These are phyloP conservation scores for Cabera pusaria DNA, from an alignment of 2,888 invertebrate species.

Conservation along the genomic window DNA sequence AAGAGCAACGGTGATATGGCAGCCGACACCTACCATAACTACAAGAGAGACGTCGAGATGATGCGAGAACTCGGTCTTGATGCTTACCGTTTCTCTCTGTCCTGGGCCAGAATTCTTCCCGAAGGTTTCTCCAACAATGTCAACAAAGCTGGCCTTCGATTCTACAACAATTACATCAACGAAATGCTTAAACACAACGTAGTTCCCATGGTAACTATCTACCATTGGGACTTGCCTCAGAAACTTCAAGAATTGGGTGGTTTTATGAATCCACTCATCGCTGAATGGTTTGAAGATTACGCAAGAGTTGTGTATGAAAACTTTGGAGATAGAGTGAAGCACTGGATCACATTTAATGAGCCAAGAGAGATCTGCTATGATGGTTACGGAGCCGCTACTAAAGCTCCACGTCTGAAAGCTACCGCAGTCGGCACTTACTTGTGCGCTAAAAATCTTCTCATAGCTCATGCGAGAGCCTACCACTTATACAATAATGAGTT, in stretches of 20 bases:
- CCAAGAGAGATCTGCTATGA: conserved; percentile 63
- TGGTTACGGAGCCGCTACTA: conserved; percentile 65
- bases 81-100: conserved; percentile 80
- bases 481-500: conserved; percentile 61
- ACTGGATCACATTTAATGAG: conserved; percentile 85
- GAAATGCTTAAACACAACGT: conserved; percentile 84
- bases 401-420: conserved; percentile 57
- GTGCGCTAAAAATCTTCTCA: conserved; percentile 72
- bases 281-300: conserved; percentile 75
- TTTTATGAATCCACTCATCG: conserved; percentile 61
- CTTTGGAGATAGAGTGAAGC: conserved; percentile 77
- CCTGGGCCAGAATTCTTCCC: conserved; percentile 85
- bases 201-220: conserved; percentile 81
- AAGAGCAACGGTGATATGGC: conserved; percentile 82
- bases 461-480: conserved; percentile 80
- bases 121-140: conserved; percentile 73
- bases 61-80: conserved; percentile 68
- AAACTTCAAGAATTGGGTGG: conserved; percentile 82
- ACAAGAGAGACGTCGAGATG: conserved; percentile 80
- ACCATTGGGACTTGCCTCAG: conserved; percentile 81
- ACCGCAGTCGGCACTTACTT: conserved; percentile 73
- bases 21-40: conserved; percentile 84
- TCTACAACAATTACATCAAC: conserved; percentile 86
- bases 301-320: conserved; percentile 62
- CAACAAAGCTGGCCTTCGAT: conserved; percentile 84